phyloP scores from a whole-genome alignment of 2,113 vertebrate genomes.

The Podiceps cristatus region DNA sequence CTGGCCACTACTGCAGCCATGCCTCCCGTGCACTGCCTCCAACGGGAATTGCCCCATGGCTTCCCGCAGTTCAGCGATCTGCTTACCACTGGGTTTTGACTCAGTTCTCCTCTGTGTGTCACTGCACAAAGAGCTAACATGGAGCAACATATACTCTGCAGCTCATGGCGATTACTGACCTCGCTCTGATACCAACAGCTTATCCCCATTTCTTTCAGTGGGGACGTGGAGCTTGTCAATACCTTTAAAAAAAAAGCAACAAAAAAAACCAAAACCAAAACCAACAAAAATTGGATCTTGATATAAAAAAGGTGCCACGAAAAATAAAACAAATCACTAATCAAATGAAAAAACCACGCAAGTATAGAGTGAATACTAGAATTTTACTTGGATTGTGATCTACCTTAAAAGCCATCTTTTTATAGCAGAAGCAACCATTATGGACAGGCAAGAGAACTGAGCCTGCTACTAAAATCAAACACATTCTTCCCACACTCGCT shows the following conservation, averaged over 20 bases:
- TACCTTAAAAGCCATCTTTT: background rate
- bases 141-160: background rate
- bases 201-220: background rate
- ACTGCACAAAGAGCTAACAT: background rate
- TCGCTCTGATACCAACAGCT: background rate
- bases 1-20: background rate
- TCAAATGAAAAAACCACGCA: background rate
- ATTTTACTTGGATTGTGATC: background rate
- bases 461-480: background rate
- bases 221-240: background rate
- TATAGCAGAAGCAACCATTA: background rate
- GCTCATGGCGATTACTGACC: background rate
- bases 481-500: background rate
- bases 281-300: background rate
- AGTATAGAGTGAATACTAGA: background rate
- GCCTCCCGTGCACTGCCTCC: background rate
- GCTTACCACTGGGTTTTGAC: background rate
- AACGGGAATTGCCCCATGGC: background rate
- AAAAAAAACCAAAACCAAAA: background rate
- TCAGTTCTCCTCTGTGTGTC: background rate
- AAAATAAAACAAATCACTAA: background rate
- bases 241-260: background rate
- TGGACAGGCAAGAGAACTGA: background rate
- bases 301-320: background rate
- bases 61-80: background rate